Evolutionary conservation across 1,140 invertebrate genomes (phyloP).

Genomic region (Anadara kagoshimensis): DNA sequence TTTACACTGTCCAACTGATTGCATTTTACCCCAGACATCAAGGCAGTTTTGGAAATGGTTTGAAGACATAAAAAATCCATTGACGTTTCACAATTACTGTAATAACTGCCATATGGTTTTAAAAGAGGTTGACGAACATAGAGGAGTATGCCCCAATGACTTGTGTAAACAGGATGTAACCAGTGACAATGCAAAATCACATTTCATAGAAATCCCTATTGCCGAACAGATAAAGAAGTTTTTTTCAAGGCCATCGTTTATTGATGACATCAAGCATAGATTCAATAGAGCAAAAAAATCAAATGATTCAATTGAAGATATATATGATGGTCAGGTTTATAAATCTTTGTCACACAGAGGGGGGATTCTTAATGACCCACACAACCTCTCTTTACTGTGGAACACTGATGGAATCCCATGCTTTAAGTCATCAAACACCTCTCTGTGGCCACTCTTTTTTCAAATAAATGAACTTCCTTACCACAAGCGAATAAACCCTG

Average conservation of each 20-base stretch:
- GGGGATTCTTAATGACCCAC: not conserved
- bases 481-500: not conserved
- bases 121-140: no score
- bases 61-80: no score
- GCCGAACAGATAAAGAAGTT: slow-evolving; percentile 11
- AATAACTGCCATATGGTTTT: no score
- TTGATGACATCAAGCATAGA: slow-evolving; percentile 2
- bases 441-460: slow-evolving; percentile 20
- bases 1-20: no score
- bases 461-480: slow-evolving; percentile 18
- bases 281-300: not conserved
- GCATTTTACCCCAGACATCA: no score
- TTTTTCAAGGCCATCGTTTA: not conserved
- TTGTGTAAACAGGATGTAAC: no score
- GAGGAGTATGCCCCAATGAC: no score
- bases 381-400: slow-evolving; percentile 15
- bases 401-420: slow-evolving; percentile 23
- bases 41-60: no score
- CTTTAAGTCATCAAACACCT: slow-evolving; percentile 20
- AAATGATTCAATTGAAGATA: not conserved
- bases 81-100: no score
- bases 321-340: not conserved
- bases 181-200: no score
- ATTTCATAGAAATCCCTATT: slow-evolving; percentile 22
- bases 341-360: not conserved